Conservation (phyloP, 2,797 vertebrate genomes). For the Acrossocheilus wenchowensis region DNA sequence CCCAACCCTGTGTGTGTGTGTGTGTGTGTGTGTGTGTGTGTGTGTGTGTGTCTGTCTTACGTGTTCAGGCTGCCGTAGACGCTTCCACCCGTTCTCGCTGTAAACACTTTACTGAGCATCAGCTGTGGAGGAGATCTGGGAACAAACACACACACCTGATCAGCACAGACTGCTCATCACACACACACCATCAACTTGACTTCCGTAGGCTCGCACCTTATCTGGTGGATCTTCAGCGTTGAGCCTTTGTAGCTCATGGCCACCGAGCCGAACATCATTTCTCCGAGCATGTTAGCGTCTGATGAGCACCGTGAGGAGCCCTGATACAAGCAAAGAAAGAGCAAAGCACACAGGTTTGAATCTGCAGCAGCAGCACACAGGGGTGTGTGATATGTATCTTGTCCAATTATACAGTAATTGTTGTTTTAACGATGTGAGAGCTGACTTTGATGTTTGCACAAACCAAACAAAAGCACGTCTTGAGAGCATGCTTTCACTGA, state of each 20-base stretch:
- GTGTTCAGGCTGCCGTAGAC: constrained; percentile 97
- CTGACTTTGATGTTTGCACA: neutral
- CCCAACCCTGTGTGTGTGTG: too few species aligned
- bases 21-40: too few species aligned
- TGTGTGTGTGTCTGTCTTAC: constrained; percentile 78
- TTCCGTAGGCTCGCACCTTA: constrained; percentile 81
- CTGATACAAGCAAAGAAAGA: constrained; percentile 68
- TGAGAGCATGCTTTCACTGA: neutral
- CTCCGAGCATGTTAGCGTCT: constrained; percentile 96
- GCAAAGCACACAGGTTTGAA: constrained; percentile 17
- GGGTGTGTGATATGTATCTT: neutral
- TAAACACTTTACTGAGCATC: constrained; percentile 99
- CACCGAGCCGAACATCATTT: constrained; percentile 99
- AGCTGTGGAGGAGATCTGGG: constrained; percentile 94
- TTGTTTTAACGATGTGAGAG: neutral
- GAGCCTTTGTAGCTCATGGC: constrained; percentile 99
- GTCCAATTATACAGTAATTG: neutral
- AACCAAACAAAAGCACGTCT: neutral
- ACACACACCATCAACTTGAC: neutral
- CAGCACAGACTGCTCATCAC: neutral
- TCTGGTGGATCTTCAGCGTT: constrained; percentile 97
- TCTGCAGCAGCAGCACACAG: neutral
- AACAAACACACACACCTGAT: constrained; percentile 43
- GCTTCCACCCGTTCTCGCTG: constrained; percentile 93
- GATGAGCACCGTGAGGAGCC: constrained; percentile 90